Percentiles rank a stretch among this genome's conserved stretches.
Evolutionary conservation across 2,888 invertebrate species (phyloP).

Genomic region (Podabrus alpinus): DNA sequence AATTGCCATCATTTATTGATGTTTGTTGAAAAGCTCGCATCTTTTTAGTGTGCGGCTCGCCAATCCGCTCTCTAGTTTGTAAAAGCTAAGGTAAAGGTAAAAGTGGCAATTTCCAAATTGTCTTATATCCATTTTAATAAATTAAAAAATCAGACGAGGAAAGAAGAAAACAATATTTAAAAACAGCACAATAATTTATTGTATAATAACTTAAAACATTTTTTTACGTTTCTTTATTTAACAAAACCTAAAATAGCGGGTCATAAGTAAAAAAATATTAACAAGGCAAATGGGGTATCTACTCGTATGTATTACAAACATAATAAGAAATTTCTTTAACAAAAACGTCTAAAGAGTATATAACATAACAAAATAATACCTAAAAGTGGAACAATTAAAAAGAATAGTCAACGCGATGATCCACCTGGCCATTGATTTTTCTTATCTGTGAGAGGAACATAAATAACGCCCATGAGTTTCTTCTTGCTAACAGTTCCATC

Average conservation of each 20-base stretch:
- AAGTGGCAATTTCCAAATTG: too few relatives aligned
- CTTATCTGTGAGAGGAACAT: constrained; percentile 93
- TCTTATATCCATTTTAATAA: too few relatives aligned
- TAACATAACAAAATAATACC: neutral
- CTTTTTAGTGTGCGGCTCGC: too few relatives aligned
- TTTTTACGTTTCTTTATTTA: neutral
- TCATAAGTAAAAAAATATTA: neutral
- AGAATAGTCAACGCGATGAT: constrained; percentile 44
- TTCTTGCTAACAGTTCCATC: constrained; percentile 78
- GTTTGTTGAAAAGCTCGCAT: too few relatives aligned
- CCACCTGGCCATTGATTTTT: constrained; percentile 67
- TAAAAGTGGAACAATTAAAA: neutral
- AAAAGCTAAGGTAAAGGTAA: too few relatives aligned
- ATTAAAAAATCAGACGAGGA: too few relatives aligned
- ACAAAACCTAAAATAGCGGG: neutral
- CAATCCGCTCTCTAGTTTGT: too few relatives aligned
- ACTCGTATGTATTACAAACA: too few relatives aligned
- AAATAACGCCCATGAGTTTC: constrained; percentile 92
- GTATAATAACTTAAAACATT: neutral
- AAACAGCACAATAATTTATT: neutral
- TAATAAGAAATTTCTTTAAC: neutral
- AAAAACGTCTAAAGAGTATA: neutral
- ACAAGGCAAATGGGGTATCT: neutral
- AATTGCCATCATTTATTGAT: too few relatives aligned
- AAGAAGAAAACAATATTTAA: too few relatives aligned